Percentiles rank a stretch among this genome's conserved stretches.
These are phyloP conservation scores for Vultur gryphus DNA, from an alignment of 2,797 vertebrate genomes.

Conservation along the genomic window DNA sequence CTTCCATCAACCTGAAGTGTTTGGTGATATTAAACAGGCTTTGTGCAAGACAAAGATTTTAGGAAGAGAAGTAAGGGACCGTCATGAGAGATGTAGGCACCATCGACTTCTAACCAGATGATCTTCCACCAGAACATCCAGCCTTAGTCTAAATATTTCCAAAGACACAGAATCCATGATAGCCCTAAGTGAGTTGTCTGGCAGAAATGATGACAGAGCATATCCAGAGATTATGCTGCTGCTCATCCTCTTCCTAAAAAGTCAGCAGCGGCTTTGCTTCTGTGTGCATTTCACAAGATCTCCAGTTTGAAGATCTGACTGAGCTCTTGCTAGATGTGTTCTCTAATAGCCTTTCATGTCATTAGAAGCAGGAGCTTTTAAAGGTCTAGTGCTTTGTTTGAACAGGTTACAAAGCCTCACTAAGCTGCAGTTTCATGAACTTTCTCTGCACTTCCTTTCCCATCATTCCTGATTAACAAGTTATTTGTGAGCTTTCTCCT, in stretches of 20 bases:
- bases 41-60: background rate
- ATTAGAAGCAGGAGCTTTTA: background rate
- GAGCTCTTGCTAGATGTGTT: background rate
- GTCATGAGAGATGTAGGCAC: background rate
- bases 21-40: background rate
- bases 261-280: background rate
- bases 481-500: background rate
- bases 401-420: background rate
- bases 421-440: background rate
- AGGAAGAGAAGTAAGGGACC: background rate
- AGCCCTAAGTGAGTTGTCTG: background rate
- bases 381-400: background rate
- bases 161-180: background rate
- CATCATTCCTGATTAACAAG: conserved; percentile 15
- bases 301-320: background rate
- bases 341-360: background rate
- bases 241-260: background rate
- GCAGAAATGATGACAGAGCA: background rate
- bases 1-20: background rate
- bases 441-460: conserved; percentile 21
- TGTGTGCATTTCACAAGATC: background rate
- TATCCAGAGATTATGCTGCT: background rate
- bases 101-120: background rate
- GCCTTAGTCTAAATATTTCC: background rate
- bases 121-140: background rate